Evolutionary conservation across 1,140 invertebrate genomes (phyloP), one percentile per base, ranked within the genome.

Genomic region (Globodera rostochiensis): DNA sequence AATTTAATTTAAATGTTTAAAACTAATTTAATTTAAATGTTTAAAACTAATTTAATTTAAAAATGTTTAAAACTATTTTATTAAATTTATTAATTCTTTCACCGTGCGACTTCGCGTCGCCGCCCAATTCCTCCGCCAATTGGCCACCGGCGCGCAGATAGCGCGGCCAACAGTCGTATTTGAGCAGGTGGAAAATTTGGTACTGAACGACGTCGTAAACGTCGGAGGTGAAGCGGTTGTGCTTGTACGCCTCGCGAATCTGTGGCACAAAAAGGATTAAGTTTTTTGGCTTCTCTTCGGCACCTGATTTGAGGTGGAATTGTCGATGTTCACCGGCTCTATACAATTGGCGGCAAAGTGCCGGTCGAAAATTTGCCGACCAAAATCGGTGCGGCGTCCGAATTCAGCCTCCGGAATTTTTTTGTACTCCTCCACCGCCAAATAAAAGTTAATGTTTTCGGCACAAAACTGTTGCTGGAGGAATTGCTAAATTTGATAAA

Each of bases 161-260:
- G 25, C 87, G 86, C 46, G 87, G 87, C 87, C 87, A 88, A 66
- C 87, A 88, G 71, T 88, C 87, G 71, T 88, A 88, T 53, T 88
- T 88, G 60, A 88, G 74, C 78, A 87, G 81, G 79, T 88, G 87
- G 80, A 89, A 89, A 66, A 88, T 88, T 86, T 88, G 74, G 82
- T 78, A 78, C 80, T 88, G 87, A 15, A 88, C 87, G n/a, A 89
- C 74, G 67, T 88, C 87, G 80, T 87, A 88, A 0, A 90, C 77
- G 50, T 84, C 85, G 53, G 67, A n/a, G 19, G 79, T 82, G 73
- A 86, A 88, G 21, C 79, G 73, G 60, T 82, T 83, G 47, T 80
- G 76, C 74, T 84, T 75, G 74, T 89, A 80, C 21, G 85, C 78
- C 69, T 88, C 87, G 71, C 82, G 83, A 53, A 86, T 85, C 71